Conservation (phyloP, 2,113 vertebrate genomes). For the Pyrgilauda ruficollis region DNA sequence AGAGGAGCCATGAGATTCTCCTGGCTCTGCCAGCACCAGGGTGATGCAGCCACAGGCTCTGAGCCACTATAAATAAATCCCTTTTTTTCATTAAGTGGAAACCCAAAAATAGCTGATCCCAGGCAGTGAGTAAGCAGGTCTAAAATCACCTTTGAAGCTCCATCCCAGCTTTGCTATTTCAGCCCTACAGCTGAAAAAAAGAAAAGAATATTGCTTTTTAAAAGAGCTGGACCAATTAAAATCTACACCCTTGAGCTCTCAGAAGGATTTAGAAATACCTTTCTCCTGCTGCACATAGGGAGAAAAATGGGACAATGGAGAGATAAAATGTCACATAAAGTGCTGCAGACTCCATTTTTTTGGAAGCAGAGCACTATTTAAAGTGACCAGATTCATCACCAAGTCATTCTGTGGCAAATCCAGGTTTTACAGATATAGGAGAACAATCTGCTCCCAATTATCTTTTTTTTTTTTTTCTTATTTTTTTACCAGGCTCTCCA, state of each 20-base stretch:
- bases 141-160: not conserved
- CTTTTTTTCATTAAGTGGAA: not conserved
- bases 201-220: not conserved
- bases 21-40: not conserved
- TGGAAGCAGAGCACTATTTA: not conserved
- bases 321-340: not conserved
- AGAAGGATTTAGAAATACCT: not conserved
- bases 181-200: not conserved
- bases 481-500: not conserved
- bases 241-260: not conserved
- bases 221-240: not conserved
- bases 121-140: not conserved
- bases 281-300: fast-evolving
- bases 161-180: not conserved
- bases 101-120: not conserved
- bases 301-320: not conserved
- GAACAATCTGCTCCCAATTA: not conserved
- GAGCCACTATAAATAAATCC: not conserved
- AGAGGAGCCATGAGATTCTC: not conserved
- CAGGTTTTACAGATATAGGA: not conserved
- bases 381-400: not conserved
- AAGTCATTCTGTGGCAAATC: not conserved
- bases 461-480: no score
- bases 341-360: not conserved
- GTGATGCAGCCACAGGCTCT: not conserved